Evolutionary conservation across 2,888 invertebrate genomes (phyloP).

Genomic region (Actias luna): DNA sequence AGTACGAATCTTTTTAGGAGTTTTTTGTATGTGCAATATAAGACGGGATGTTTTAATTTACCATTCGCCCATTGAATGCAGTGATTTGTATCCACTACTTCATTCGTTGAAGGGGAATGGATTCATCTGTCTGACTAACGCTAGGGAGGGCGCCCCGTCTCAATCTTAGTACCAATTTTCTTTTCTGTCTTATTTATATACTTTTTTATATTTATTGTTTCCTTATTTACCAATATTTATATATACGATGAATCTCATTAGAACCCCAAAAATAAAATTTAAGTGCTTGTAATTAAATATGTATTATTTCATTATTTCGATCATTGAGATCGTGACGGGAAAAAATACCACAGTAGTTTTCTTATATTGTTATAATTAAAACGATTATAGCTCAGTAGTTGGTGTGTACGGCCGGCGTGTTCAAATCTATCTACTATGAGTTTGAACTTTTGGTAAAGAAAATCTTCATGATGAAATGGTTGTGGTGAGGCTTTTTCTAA

Average conservation of each 20-base stretch:
- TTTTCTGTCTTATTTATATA: conserved; percentile 3
- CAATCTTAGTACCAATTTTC: conserved; percentile 16
- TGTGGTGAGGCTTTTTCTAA: too few relatives aligned
- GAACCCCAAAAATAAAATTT: neutral
- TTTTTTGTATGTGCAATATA: conserved; percentile 17
- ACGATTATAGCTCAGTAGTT: too few relatives aligned
- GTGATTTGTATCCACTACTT: conserved; percentile 34
- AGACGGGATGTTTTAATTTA: conserved; percentile 33
- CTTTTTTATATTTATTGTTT: neutral
- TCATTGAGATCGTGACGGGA: too few relatives aligned
- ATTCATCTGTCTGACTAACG: conserved; percentile 9
- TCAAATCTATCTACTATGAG: too few relatives aligned
- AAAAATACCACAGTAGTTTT: too few relatives aligned
- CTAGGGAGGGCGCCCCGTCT: conserved; percentile 8
- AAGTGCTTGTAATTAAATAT: too few relatives aligned
- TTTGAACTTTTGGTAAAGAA: too few relatives aligned
- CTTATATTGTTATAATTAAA: too few relatives aligned
- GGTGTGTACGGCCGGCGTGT: too few relatives aligned
- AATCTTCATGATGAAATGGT: too few relatives aligned
- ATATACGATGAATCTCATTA: neutral
- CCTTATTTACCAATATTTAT: neutral
- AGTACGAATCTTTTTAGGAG: neutral
- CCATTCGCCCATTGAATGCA: conserved; percentile 37
- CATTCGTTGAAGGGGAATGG: conserved; percentile 11
- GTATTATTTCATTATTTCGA: too few relatives aligned